Conservation (phyloP, 2,888 invertebrate genomes). For the Pseudeuparius sepicola region DNA sequence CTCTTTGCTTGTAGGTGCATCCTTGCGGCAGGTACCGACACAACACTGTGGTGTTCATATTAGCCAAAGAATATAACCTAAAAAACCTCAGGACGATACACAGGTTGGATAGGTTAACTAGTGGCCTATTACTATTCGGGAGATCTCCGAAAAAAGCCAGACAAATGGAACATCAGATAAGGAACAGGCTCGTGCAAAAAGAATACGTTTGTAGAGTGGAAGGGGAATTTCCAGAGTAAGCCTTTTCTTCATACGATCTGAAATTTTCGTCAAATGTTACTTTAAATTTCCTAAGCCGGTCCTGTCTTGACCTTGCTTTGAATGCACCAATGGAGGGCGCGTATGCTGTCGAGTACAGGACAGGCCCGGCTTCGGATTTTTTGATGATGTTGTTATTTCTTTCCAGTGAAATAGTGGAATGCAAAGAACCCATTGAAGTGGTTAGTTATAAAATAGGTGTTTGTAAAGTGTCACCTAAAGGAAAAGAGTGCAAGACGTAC, state of each 20-base stretch:
- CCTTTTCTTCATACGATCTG: constrained; percentile 27
- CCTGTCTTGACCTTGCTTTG: too few species aligned
- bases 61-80: constrained; percentile 91
- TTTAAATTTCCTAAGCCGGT: too few species aligned
- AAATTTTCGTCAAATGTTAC: too few species aligned
- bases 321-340: too few species aligned
- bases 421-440: constrained; percentile 83
- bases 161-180: constrained; percentile 91
- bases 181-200: constrained; percentile 84
- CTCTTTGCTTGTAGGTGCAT: too few species aligned
- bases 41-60: constrained; percentile 93
- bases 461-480: constrained; percentile 85
- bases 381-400: too few species aligned
- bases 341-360: too few species aligned
- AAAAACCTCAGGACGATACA: constrained; percentile 91
- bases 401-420: constrained; percentile 68
- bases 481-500: constrained; percentile 85
- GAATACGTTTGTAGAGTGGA: constrained; percentile 93
- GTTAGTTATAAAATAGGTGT: constrained; percentile 95
- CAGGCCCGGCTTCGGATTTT: too few species aligned
- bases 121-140: constrained; percentile 83
- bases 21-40: constrained; percentile 97
- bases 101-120: constrained; percentile 92
- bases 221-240: constrained; percentile 87
- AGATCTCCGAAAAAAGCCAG: constrained; percentile 87